Evolutionary conservation across 2,888 invertebrate species (phyloP).

Genomic region (Sthenelais limicola): DNA sequence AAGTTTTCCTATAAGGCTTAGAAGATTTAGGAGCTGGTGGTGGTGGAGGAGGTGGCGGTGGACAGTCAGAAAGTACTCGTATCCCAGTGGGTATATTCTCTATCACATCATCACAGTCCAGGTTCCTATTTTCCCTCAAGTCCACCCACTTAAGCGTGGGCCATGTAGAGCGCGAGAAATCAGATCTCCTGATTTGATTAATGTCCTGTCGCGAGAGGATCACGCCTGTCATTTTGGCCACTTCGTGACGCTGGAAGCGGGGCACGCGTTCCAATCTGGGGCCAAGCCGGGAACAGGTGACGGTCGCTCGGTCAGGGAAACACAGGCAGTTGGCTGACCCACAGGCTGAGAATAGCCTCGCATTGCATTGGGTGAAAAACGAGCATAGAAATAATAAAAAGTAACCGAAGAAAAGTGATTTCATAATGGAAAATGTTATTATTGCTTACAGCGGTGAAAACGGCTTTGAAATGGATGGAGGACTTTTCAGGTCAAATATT

Average conservation of each 20-base stretch:
- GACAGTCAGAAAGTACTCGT: constrained; percentile 17
- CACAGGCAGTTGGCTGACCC: constrained; percentile 17
- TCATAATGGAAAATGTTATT: no score
- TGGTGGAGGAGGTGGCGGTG: neutral
- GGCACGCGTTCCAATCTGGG: neutral
- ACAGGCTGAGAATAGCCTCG: constrained; percentile 7
- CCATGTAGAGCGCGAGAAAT: constrained; percentile 1
- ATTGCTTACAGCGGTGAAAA: no score
- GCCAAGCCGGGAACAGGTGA: neutral
- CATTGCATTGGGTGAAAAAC: no score
- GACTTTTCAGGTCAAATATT: no score
- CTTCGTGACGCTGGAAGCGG: constrained; percentile 2
- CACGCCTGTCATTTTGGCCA: constrained; percentile 1
- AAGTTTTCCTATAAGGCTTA: no score
- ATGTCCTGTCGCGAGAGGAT: constrained; percentile 8
- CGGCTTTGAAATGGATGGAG: no score
- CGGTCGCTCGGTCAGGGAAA: constrained; percentile 23
- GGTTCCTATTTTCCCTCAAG: neutral
- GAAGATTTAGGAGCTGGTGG: neutral
- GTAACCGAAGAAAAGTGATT: no score
- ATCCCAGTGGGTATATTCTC: neutral
- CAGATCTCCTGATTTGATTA: neutral
- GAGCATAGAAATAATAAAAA: no score
- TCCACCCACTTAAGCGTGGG: constrained; percentile 21
- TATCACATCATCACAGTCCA: constrained; percentile 9